Conservation (phyloP, 2,888 invertebrate genomes). For the Mylabris sibirica region DNA sequence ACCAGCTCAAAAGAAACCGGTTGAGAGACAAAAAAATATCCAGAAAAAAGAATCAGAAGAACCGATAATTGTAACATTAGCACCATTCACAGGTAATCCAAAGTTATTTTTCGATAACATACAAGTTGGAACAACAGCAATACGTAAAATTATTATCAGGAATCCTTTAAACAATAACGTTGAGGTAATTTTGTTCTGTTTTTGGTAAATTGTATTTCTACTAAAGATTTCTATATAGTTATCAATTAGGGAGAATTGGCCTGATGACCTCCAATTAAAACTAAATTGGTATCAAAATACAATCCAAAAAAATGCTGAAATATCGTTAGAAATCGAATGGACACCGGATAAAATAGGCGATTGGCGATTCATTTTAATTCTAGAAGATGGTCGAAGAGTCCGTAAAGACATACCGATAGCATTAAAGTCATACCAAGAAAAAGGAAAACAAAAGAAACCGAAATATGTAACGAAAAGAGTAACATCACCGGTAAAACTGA, state of each 20-base stretch:
- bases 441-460: conserved; percentile 41
- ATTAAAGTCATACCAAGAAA: conserved; percentile 64
- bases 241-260: conserved; percentile 63
- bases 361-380: conserved; percentile 68
- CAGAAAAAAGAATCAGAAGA: conserved; percentile 59
- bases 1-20: conserved; percentile 15
- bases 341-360: conserved; percentile 67
- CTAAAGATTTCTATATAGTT: conserved; percentile 62
- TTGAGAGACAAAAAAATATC: conserved; percentile 2
- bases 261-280: conserved; percentile 66
- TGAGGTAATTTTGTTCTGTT: conserved; percentile 51
- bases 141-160: conserved; percentile 65
- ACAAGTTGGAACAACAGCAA: conserved; percentile 65
- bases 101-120: conserved; percentile 75
- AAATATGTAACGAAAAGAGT: neutral
- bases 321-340: conserved; percentile 70
- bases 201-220: no score
- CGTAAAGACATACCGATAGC: conserved; percentile 73
- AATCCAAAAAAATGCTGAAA: conserved; percentile 66
- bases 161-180: conserved; percentile 65
- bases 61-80: conserved; percentile 66
- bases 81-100: conserved; percentile 72
- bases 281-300: conserved; percentile 66
- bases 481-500: neutral
- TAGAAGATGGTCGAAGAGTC: conserved; percentile 66